These are phyloP conservation scores for Austrofundulus limnaeus DNA, from an alignment of 2,113 vertebrate species.

Conservation along the genomic window DNA sequence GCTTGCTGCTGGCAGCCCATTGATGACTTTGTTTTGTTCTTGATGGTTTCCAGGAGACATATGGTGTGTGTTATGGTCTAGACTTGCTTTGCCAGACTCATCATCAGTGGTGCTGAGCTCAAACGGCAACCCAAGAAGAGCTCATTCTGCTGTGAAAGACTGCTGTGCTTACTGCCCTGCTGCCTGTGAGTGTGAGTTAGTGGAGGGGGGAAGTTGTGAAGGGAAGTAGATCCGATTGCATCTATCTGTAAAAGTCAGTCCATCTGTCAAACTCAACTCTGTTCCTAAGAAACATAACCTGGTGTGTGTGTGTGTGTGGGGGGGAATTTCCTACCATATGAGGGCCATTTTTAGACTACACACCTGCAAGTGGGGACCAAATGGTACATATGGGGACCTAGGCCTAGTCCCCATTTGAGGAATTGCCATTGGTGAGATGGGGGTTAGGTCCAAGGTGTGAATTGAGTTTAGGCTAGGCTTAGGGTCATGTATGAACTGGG, in stretches of 20 bases:
- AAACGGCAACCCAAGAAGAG: conserved; percentile 39
- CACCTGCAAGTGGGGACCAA: no score
- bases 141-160: conserved; percentile 35
- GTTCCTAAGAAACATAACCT: conserved; percentile 23
- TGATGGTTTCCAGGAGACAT: conserved; percentile 48
- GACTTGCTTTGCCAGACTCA: conserved; percentile 35
- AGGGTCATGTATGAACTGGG: no score
- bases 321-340: no score
- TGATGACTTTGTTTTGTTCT: conserved; percentile 63
- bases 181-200: conserved; percentile 2
- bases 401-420: no score
- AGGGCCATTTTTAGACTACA: no score
- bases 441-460: no score
- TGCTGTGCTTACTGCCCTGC: background rate
- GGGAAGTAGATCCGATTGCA: conserved; percentile 43
- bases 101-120: conserved; percentile 37
- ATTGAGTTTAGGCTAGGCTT: no score
- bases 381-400: no score
- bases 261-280: conserved; percentile 43
- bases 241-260: conserved; percentile 39
- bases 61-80: conserved; percentile 44
- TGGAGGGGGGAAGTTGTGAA: background rate
- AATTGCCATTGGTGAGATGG: no score
- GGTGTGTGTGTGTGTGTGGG: conserved; percentile 11
- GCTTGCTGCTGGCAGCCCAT: conserved; percentile 20